Conservation (phyloP, 2,113 vertebrate species). For the Ophthalmolycus amberensis region DNA sequence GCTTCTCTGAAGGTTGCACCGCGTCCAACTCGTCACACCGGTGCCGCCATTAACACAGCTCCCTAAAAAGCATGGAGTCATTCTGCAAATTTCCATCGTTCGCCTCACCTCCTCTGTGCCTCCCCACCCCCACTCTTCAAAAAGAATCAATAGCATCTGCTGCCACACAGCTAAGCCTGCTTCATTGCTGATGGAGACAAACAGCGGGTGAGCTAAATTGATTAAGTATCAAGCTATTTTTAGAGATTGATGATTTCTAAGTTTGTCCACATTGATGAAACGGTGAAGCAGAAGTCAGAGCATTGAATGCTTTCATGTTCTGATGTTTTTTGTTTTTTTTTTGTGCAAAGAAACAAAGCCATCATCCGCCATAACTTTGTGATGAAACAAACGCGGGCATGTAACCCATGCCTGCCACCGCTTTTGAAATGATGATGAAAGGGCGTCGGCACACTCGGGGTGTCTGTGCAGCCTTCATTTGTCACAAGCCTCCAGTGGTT, state of each 20-base stretch:
- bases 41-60: slow-evolving; percentile 65
- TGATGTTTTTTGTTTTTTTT: not conserved
- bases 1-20: slow-evolving; percentile 66
- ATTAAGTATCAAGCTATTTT: slow-evolving; percentile 81
- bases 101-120: slow-evolving; percentile 45
- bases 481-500: slow-evolving; percentile 61
- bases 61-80: slow-evolving; percentile 69
- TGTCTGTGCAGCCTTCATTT: slow-evolving; percentile 44
- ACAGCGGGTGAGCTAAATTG: slow-evolving; percentile 75
- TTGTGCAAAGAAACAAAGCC: slow-evolving; percentile 1
- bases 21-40: slow-evolving; percentile 57
- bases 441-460: slow-evolving; percentile 4
- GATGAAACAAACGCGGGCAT: slow-evolving; percentile 31
- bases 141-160: slow-evolving; percentile 78
- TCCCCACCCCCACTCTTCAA: slow-evolving; percentile 54
- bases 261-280: slow-evolving; percentile 58
- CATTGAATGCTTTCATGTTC: not conserved
- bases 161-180: slow-evolving; percentile 59
- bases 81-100: slow-evolving; percentile 76
- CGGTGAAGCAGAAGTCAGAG: slow-evolving; percentile 29
- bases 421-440: slow-evolving; percentile 56
- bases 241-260: slow-evolving; percentile 72
- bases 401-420: slow-evolving; percentile 23
- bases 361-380: slow-evolving; percentile 4
- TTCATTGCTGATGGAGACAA: slow-evolving; percentile 72